Conservation (phyloP, 2,888 invertebrate genomes). For the Ectobius pallidus region DNA sequence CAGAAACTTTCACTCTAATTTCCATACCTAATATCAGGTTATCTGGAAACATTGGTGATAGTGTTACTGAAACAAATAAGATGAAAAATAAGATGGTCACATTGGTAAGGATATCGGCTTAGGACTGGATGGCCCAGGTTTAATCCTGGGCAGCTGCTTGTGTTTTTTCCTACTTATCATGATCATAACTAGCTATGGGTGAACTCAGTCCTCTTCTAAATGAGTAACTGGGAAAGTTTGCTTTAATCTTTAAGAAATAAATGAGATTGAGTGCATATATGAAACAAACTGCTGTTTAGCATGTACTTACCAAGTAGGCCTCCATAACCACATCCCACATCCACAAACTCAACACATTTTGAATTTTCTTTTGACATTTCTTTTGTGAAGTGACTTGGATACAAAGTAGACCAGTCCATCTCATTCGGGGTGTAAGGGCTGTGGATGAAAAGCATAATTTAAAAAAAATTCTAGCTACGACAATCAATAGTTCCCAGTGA, state of each 20-base stretch:
- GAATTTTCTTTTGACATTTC: constrained; percentile 46
- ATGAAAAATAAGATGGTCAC: no score
- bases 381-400: constrained; percentile 61
- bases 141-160: no score
- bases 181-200: no score
- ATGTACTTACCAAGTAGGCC: constrained; percentile 80
- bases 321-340: constrained; percentile 98
- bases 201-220: no score
- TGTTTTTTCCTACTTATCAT: no score
- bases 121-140: no score
- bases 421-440: constrained; percentile 83
- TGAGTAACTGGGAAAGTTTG: no score
- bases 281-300: no score
- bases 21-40: constrained; percentile 93
- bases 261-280: no score
- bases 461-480: background rate
- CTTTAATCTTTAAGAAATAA: no score
- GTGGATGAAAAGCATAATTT: constrained; percentile 51
- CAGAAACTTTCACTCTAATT: constrained; percentile 97
- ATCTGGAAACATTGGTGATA: constrained; percentile 90
- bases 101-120: no score
- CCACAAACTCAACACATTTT: constrained; percentile 81
- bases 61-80: constrained; percentile 75
- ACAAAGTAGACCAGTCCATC: constrained; percentile 86
- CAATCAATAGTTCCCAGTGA: background rate